Conservation (phyloP, 2,113 vertebrate species). For the Archilochus colubris region DNA sequence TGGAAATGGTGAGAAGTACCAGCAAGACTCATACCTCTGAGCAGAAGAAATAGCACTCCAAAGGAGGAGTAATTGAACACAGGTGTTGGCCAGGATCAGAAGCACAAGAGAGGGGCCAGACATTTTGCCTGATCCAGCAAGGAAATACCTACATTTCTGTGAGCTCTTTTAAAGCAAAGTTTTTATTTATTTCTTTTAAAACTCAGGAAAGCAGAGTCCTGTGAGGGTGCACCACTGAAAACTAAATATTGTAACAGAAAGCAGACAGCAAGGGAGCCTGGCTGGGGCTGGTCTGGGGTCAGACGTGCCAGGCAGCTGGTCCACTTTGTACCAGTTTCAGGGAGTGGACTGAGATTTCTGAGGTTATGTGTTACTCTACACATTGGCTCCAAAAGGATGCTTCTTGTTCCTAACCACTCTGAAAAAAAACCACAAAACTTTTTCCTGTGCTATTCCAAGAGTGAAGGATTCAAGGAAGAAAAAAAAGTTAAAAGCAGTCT, state of each 20-base stretch:
- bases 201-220: background rate
- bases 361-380: background rate
- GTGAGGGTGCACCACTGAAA: background rate
- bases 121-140: conserved; percentile 16
- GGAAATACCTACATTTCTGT: conserved; percentile 23
- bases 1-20: background rate
- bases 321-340: background rate
- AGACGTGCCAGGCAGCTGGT: background rate
- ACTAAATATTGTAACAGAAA: background rate
- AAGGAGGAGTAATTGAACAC: background rate
- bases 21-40: background rate
- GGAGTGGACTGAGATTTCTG: background rate
- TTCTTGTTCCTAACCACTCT: background rate
- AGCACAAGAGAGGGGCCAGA: background rate
- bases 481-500: background rate
- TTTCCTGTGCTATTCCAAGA: background rate
- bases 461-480: background rate
- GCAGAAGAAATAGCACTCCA: background rate
- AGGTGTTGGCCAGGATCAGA: background rate
- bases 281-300: background rate
- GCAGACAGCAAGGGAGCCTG: background rate
- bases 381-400: background rate
- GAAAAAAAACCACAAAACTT: background rate
- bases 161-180: background rate
- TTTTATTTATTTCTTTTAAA: no score